Base-by-base conservation (phyloP, 2,797 vertebrate genomes). In the Protosalanx chinensis region DNA sequence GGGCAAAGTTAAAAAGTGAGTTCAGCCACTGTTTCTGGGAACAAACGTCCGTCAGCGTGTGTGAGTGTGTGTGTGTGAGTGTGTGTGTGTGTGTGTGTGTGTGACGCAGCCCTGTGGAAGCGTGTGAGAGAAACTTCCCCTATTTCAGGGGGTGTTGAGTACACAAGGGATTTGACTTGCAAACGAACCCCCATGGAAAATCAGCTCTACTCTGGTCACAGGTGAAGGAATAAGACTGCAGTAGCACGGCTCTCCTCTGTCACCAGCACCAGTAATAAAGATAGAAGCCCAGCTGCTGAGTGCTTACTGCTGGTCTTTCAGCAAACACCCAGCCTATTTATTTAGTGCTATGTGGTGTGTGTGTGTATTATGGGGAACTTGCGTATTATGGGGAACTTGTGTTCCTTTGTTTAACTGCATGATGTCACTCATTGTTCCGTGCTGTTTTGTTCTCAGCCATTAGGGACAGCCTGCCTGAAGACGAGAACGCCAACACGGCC, bases 1-100 rank as follows among this genome's bases (percentile, higher is more conserved):
- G 64, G 65, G 75, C 70, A 27, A 87, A 81, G 76, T 79, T 93
- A 69, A 91, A 89, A 84, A 76, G 91, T 91, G 64, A 66, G 64
- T 64, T 41, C 35, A 15, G 1, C 4, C 7, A 6, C 0, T 8
- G 37, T 10, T 41, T 7, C 37, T 6, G 37, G 6, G 35, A 41
- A 41, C 37, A 41, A 41, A 10, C 37, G 6, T 8, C 37, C 37
- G 8, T 41, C 8, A 6, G 37, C 37, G 2, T 41, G 30, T 32
- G 30, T 18, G 20, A 16, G 32, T 1, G 20, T 32, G 32, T 30
- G 12, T 68, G 20, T 2, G 53, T 32, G 13, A 6, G n/a, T 27
- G 13, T 7, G n/a, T 46, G 15, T 23, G 20, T 20, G 37, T 20
- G 35, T 4, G 5, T 13, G 20, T 41, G 64, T 27, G 13, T 15